phyloP scores from a whole-genome alignment of 2,113 vertebrate species.

The Oenanthe melanoleuca region DNA sequence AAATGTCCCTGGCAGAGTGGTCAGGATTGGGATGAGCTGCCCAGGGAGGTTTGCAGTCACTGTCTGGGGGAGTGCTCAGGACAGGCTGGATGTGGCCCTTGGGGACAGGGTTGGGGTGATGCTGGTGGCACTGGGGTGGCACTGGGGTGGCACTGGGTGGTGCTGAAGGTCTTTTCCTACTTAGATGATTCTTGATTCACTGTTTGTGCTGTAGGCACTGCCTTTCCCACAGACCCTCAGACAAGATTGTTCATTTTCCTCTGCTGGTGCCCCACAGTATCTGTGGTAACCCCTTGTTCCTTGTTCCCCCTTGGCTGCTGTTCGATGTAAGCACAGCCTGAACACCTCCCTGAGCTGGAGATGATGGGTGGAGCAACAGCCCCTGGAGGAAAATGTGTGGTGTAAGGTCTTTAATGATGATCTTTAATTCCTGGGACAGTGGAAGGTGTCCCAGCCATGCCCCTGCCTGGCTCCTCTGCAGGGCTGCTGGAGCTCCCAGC shows the following conservation, averaged over 20 bases:
- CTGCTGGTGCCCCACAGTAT: neutral
- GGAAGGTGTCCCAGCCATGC: neutral
- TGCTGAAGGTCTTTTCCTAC: rapidly evolving
- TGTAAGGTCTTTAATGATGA: neutral
- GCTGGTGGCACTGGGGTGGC: neutral
- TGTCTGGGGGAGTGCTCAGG: neutral
- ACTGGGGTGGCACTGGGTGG: neutral
- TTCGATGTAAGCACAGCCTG: rapidly evolving
- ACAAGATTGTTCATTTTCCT: neutral
- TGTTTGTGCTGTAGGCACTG: rapidly evolving
- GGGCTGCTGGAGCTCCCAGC: neutral
- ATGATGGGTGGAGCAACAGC: neutral
- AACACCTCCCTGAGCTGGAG: neutral
- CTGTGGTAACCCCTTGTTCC: neutral
- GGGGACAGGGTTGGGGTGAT: neutral
- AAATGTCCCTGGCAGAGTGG: too few species aligned
- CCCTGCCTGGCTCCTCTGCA: neutral
- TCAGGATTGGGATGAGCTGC: too few species aligned
- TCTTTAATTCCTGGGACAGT: neutral
- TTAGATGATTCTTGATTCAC: neutral
- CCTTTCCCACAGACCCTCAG: neutral
- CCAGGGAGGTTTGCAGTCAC: too few species aligned
- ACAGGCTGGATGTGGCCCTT: neutral
- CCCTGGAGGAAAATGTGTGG: neutral
- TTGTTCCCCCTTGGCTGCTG: neutral